Evolutionary conservation across 2,113 vertebrate species (phyloP), one percentile per base, ranked within the genome.

Genomic region (Myodes glareolus): DNA sequence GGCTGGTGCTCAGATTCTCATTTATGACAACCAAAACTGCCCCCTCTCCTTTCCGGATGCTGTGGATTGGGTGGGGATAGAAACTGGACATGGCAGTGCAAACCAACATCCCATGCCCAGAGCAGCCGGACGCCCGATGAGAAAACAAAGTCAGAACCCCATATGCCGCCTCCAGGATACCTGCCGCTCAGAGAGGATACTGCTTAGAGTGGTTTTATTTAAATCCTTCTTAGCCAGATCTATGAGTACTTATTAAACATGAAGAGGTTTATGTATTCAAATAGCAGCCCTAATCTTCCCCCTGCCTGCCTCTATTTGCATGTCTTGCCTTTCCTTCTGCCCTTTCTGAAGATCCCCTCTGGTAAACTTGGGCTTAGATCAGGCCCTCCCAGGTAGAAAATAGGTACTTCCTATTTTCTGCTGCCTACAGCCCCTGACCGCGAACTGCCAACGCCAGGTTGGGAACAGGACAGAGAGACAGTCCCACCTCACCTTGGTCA

Each of bases 211-310:
- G 76, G 31, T 80, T 97, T 96, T 94, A 61, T 92, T 90, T 96
- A 87, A 91, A 84, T 94, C 39, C 82, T 98, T 88, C 95, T 94
- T 94, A 63, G 58, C 36, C 75, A 85, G 75, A 42, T 93, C 75
- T 73, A 3, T 89, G 91, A 88, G 86, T 81, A 92, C 90, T 98
- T 96, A 97, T 97, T 96, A 97, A 97, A 98, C 97, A 97, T 97
- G 91, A 97, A 96, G 89, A 93, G 88, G 61, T 93, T 97, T 98
- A 97, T 96, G 91, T 93, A 97, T 97, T 97, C 97, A 97, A 97
- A 97, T 76, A 95, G 97, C 92, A 97, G 70, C 70, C 90, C 94
- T 96, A 96, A 96, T 96, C 95, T 95, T 94, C 90, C 42, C 90
- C 82, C 52, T 88, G 91, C 88, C 94, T 94, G 93, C 65, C 65